Evolutionary conservation across 1,140 invertebrate species (phyloP).

Genomic region (Uloborus diversus): DNA sequence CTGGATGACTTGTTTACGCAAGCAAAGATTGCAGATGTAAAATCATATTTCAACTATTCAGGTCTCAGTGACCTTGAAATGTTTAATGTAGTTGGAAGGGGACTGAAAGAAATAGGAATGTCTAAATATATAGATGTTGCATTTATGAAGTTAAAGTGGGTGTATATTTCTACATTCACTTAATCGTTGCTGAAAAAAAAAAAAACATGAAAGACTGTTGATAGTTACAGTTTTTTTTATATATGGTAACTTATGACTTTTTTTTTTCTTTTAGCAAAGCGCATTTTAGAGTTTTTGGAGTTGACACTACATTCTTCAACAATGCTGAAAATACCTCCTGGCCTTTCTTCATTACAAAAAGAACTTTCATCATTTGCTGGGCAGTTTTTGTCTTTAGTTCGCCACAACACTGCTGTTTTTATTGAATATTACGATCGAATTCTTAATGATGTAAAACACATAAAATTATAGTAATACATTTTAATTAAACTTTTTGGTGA

Average conservation of each 20-base stretch:
- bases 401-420: constrained; percentile 87
- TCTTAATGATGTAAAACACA: constrained; percentile 56
- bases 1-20: no score
- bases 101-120: no score
- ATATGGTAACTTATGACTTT: neutral
- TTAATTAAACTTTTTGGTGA: no score
- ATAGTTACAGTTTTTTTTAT: neutral
- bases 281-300: constrained; percentile 78
- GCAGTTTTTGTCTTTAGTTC: constrained; percentile 80
- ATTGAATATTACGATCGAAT: constrained; percentile 78
- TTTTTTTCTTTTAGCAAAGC: constrained; percentile 70
- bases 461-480: neutral
- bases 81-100: no score
- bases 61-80: no score
- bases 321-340: constrained; percentile 80
- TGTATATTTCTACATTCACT: no score
- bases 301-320: constrained; percentile 76
- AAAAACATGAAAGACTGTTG: neutral
- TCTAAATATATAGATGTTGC: no score
- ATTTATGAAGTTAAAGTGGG: no score
- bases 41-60: no score
- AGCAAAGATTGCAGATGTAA: no score
- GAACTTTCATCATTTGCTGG: constrained; percentile 79
- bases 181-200: no score
- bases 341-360: constrained; percentile 76